Evolutionary conservation across 2,797 vertebrate genomes (phyloP), one percentile per base, ranked within the genome.

Genomic region (Catharus ustulatus): DNA sequence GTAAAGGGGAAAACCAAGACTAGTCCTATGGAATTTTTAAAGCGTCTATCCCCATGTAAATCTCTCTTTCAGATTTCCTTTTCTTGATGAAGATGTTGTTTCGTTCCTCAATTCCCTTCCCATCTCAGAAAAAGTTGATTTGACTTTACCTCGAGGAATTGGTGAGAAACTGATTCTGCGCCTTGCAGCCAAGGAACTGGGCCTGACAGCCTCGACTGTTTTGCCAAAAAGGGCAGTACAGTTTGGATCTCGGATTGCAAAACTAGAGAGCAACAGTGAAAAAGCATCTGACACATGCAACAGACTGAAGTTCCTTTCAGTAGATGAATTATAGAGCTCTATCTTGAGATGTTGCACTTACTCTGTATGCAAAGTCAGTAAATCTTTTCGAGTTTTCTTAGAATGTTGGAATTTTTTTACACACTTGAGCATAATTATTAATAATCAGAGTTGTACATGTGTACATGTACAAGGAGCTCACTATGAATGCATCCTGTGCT

Each of bases 191-290:
- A 77, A 54, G 61, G 97, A 97, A 87, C 91, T 99, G 22, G 99
- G 99, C 77, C 98, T 99, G 18, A 90, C 97, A 26, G 94, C 95
- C 36, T 98, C 98, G 0, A 97, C 98, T 10, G 49, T 98, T 29
- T 94, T 99, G 93, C 99, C 99, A 6, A 99, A 99, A 96, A 98
- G 99, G 92, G 99, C 99, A 73, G 98, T 99, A 96, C 99, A 99
- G 93, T 99, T 99, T 51, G 99, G 99, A 74, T 99, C 98, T 67
- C 98, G 99, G 82, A 99, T 99, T 68, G 99, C 99, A 80, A 99
- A 99, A 95, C 97, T 99, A 91, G 99, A 99, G 97, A 98, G 98
- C 95, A 92, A 66, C 42, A 96, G 43, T 1, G 99, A 99, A 93
- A 99, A 98, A 84, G 99, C 98, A 12, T 98, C 98, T 9, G 98